Percentiles rank a stretch among this genome's conserved stretches.
These are phyloP conservation scores for Labrus mixtus DNA, from an alignment of 2,113 vertebrate species.

Conservation along the genomic window DNA sequence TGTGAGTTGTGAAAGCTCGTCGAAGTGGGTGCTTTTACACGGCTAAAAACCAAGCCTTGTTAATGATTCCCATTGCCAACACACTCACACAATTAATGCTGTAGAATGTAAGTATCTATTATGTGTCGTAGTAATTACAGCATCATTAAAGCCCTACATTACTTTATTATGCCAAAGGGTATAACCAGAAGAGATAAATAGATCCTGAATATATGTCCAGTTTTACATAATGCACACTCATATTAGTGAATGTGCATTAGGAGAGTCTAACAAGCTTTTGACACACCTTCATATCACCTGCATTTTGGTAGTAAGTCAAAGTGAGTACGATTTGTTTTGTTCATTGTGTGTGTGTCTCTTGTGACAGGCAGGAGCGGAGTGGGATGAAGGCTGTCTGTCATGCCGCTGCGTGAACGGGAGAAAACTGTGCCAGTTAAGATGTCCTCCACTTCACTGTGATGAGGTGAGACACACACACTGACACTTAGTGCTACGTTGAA, in stretches of 20 bases:
- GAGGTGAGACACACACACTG: constrained; percentile 66
- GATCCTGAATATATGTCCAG: neutral
- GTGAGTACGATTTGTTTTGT: constrained; percentile 13
- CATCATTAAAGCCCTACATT: neutral
- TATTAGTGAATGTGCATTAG: too few species aligned
- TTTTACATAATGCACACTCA: neutral
- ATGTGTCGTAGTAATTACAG: constrained; percentile 26
- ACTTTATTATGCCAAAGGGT: neutral
- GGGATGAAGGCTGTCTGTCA: constrained; percentile 73
- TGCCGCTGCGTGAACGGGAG: constrained; percentile 78
- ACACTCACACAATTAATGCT: neutral
- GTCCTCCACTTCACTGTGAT: constrained; percentile 66
- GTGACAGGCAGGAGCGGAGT: constrained; percentile 76
- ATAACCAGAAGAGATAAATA: neutral
- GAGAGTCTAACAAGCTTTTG: neutral
- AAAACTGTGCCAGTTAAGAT: constrained; percentile 68
- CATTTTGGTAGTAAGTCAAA: neutral
- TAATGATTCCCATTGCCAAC: constrained; percentile 3
- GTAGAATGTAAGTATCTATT: neutral
- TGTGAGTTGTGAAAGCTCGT: constrained; percentile 10
- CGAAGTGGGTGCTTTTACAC: neutral
- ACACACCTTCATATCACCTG: neutral
- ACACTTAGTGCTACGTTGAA: neutral
- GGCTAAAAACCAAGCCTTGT: neutral
- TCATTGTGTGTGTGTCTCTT: constrained; percentile 44